A percentile compares a stretch with the other conserved stretches of the same genome.
phyloP scores from a whole-genome alignment of 1,140 invertebrate genomes.

The Saccostrea glomerata region DNA sequence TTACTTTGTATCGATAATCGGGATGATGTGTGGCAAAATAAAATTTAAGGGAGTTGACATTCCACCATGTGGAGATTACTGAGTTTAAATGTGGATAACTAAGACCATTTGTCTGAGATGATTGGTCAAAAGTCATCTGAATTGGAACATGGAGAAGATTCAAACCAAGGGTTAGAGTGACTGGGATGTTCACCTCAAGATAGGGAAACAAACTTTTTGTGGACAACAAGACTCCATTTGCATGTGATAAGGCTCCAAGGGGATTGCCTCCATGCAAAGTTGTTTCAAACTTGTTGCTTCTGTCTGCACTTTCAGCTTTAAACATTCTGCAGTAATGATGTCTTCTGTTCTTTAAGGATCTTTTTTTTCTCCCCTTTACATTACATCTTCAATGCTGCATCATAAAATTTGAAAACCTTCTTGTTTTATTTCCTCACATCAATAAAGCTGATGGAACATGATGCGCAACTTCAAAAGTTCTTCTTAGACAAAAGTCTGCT shows the following conservation, averaged over 20 bases:
- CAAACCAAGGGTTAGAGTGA: not conserved
- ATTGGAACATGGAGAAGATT: slow-evolving; percentile 5
- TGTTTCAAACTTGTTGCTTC: not conserved
- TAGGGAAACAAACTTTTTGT: not conserved
- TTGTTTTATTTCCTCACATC: slow-evolving; percentile 8
- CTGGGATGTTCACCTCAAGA: not conserved
- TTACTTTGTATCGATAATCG: slow-evolving; percentile 41
- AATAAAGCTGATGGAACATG: not conserved
- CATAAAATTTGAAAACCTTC: slow-evolving; percentile 3
- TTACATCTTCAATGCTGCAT: not conserved
- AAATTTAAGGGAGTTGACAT: slow-evolving; percentile 22
- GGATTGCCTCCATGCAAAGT: not conserved
- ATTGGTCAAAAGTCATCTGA: not conserved
- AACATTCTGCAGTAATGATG: not conserved
- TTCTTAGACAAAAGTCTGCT: not conserved
- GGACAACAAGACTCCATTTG: slow-evolving; percentile 20
- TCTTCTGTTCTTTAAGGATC: not conserved
- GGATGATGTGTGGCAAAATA: slow-evolving; percentile 41
- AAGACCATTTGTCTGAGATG: not conserved
- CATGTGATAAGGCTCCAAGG: not conserved
- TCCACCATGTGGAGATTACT: slow-evolving; percentile 1
- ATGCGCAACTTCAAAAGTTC: not conserved
- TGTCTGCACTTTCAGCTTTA: not conserved
- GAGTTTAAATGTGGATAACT: not conserved
- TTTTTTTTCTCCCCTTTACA: not conserved